Base-by-base conservation (phyloP, 1,140 invertebrate species). In the Drosophila bocqueti region DNA sequence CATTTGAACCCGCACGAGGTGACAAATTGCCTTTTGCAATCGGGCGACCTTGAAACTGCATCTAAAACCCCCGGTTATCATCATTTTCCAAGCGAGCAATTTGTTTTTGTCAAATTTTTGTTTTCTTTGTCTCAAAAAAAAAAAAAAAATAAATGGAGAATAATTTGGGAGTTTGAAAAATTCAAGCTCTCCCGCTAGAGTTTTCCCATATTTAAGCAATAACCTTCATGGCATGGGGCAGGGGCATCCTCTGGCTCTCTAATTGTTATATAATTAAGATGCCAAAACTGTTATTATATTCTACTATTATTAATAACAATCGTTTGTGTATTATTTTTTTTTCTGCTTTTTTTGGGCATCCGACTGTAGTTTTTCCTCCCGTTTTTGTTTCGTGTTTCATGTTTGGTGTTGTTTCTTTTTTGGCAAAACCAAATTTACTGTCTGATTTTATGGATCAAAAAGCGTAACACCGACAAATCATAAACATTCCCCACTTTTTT, bases 221-320 rank as follows among this genome's bases (percentile, higher is more conserved):
- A 42, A 29, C 61, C 46, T 36, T 54, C 55, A 38, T 38, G 43
- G 10, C n/a, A 13, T 29, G 47, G 47, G 47, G 47, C 26, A n/a
- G 47, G 36, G 47, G 47, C 50, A 54, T 54, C 61, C 45, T 61
- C 15, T 26, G 66, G 59, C 24, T 45, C 74, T 78, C 83, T 89
- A 89, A 84, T 89, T 89, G 78, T 89, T 81, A 81, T 90, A 79
- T 89, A 89, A 81, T 90, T 84, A 90, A 89, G 81, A 89, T 84
- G 84, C 85, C 63, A 79, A 83, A 79, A 83, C 78, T 84, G 83
- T 90, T 89, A 89, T 89, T 89, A 89, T 85, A 86, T 79, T 84
- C 79, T 77, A 81, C 79, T 73, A 81, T 84, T 82, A 85, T 86
- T 86, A 61, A 61, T 64, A 69, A 71, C 76, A 52, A 76, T 76